These are phyloP conservation scores for Tyrannus savana DNA, from an alignment of 2,113 vertebrate species.

Conservation along the genomic window DNA sequence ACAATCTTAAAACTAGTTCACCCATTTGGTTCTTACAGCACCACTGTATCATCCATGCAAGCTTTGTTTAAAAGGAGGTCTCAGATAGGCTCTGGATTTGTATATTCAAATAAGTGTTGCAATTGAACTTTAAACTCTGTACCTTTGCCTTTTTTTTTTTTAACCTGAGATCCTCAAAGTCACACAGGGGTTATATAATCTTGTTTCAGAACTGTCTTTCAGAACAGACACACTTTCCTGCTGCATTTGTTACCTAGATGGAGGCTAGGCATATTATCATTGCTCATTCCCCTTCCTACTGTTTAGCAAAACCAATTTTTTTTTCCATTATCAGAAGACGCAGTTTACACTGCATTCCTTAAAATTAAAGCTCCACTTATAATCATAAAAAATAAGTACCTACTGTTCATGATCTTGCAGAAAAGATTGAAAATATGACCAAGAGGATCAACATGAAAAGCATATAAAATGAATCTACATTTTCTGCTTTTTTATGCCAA, in stretches of 20 bases:
- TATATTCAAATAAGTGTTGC: background rate
- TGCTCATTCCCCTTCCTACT: background rate
- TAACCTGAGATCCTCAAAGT: background rate
- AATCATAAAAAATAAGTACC: background rate
- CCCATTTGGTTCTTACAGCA: background rate
- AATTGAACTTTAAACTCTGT: background rate
- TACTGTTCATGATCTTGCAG: background rate
- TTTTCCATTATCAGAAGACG: background rate
- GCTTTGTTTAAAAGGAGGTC: background rate
- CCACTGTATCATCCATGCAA: background rate
- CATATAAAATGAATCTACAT: background rate
- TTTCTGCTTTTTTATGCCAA: background rate
- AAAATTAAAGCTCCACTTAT: background rate
- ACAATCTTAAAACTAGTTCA: background rate
- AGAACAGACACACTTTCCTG: background rate
- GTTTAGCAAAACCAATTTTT: background rate
- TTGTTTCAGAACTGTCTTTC: background rate
- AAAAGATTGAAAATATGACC: background rate
- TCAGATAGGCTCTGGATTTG: background rate
- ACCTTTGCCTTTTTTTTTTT: background rate
- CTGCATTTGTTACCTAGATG: background rate
- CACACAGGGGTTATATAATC: background rate
- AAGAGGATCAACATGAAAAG: background rate
- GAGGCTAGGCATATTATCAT: background rate
- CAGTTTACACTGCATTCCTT: background rate